phyloP scores from a whole-genome alignment of 2,113 vertebrate genomes.

The Pipa parva region DNA sequence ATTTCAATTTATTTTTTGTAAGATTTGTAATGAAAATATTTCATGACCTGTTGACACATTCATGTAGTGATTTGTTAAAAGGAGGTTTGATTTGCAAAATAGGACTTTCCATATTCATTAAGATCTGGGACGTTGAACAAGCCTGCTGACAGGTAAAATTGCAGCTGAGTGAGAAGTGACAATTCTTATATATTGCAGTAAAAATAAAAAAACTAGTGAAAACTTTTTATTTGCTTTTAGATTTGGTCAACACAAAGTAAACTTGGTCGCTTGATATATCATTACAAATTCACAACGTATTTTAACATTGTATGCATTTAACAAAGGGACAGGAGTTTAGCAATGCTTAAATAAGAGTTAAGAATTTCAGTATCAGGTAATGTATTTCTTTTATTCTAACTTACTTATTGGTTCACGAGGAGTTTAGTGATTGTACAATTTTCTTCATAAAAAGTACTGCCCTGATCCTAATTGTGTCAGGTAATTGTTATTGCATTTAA shows the following conservation, averaged over 20 bases:
- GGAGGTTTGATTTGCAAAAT: slow-evolving; percentile 65
- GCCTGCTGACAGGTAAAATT: slow-evolving; percentile 65
- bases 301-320: too few relatives aligned
- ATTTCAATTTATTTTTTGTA: slow-evolving; percentile 59
- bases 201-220: neutral
- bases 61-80: slow-evolving; percentile 70
- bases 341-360: too few relatives aligned
- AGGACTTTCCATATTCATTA: slow-evolving; percentile 61
- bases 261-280: too few relatives aligned
- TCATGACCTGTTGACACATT: slow-evolving; percentile 76
- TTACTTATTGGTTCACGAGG: too few relatives aligned
- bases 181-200: slow-evolving; percentile 48
- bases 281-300: too few relatives aligned
- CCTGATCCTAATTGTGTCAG: too few relatives aligned
- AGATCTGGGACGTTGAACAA: slow-evolving; percentile 60
- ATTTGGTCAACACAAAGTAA: neutral
- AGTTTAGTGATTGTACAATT: too few relatives aligned
- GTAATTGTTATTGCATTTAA: too few relatives aligned
- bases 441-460: too few relatives aligned
- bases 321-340: too few relatives aligned
- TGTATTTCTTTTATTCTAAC: too few relatives aligned
- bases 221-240: neutral
- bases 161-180: slow-evolving; percentile 56
- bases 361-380: too few relatives aligned
- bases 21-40: slow-evolving; percentile 71